phyloP scores from a whole-genome alignment of 2,113 vertebrate genomes.

The Terrapene triunguis region DNA sequence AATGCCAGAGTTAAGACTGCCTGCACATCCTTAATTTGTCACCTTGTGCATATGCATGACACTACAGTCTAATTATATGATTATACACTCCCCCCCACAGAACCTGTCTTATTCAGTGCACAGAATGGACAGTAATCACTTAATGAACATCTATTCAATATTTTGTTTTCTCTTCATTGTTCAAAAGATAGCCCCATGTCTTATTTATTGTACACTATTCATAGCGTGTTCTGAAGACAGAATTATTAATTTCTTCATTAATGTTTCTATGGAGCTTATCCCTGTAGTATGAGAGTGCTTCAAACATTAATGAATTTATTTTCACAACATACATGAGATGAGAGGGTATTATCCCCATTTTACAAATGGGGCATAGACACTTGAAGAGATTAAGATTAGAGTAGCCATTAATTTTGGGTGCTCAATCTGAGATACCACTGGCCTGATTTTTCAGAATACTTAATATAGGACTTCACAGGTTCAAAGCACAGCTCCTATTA shows the following conservation, averaged over 20 bases:
- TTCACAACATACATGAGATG: too few species aligned
- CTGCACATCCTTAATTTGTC: neutral
- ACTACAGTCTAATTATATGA: neutral
- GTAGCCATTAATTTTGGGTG: too few species aligned
- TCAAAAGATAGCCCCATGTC: neutral
- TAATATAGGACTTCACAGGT: neutral
- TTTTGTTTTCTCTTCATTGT: neutral
- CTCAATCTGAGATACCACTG: neutral
- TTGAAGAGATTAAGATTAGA: too few species aligned
- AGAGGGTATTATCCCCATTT: neutral
- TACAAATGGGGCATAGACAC: neutral
- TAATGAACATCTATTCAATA: neutral
- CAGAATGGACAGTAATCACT: neutral
- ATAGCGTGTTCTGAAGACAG: neutral
- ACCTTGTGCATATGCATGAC: neutral
- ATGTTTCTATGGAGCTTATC: neutral
- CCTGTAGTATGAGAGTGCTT: neutral
- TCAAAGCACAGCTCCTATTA: neutral
- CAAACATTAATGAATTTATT: neutral
- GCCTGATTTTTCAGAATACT: neutral
- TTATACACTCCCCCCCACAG: neutral
- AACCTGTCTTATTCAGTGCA: neutral
- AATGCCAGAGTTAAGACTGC: neutral
- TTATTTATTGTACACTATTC: neutral
- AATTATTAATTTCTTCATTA: neutral